phyloP scores from a whole-genome alignment of 2,113 vertebrate genomes.

The Diphyllodes magnificus region DNA sequence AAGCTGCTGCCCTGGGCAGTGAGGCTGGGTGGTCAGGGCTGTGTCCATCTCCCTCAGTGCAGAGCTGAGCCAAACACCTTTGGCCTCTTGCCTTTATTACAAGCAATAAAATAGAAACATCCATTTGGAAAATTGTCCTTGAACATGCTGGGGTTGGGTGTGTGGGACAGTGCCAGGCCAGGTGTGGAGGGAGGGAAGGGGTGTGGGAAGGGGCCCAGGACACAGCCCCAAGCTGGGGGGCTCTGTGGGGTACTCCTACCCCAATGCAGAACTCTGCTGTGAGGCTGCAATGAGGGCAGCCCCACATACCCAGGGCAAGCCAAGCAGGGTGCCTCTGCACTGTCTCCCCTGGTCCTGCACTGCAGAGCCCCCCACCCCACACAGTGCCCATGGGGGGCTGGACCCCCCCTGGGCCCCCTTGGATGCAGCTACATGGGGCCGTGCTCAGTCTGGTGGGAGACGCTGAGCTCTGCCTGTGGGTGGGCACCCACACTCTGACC shows the following conservation, averaged over 20 bases:
- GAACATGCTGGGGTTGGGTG: background rate
- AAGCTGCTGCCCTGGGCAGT: background rate
- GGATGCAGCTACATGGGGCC: rapidly evolving
- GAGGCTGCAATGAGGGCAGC: background rate
- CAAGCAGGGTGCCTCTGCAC: background rate
- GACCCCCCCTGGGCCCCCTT: background rate
- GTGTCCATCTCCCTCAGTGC: background rate
- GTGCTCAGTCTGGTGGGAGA: background rate
- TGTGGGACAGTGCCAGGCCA: background rate
- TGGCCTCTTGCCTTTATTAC: conserved; percentile 72
- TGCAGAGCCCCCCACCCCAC: background rate
- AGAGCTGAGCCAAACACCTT: background rate
- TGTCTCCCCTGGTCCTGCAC: background rate
- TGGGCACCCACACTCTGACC: background rate
- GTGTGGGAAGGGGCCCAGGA: background rate
- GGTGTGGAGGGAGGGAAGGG: background rate
- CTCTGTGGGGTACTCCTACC: background rate
- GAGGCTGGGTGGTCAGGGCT: background rate
- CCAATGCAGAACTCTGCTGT: background rate
- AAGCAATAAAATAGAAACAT: conserved; percentile 77
- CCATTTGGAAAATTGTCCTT: conserved; percentile 68
- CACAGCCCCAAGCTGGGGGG: background rate
- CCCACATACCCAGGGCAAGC: background rate
- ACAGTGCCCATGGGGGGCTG: background rate
- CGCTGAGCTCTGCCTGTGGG: background rate